Base-by-base conservation (phyloP, 2,888 invertebrate species). In the Plusia festucae region DNA sequence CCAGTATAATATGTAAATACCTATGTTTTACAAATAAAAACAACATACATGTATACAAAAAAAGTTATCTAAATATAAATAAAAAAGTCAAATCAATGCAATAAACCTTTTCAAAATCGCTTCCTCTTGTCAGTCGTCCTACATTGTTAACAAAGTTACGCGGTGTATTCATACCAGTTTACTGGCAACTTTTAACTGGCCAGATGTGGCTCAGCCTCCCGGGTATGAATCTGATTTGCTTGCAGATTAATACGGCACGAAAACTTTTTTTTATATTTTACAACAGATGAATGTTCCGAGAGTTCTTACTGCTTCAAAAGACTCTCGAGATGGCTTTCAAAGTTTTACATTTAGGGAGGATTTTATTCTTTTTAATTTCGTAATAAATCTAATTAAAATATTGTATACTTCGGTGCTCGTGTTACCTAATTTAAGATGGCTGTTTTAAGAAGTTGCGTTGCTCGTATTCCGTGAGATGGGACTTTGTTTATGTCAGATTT, bases 101-200 rank as follows among this genome's bases (percentile, higher is more conserved):
- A n/a, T n/a, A n/a, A n/a, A n/a, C n/a, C n/a, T 15, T 40, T 20
- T 20, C 18, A 20, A 8, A 3, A 9, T 52, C 80, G 77, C 81
- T 59, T 2, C 32, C 70, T 67, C 81, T 65, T 52, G 0, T 81
- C 22, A 60, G 81, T 80, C 78, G 61, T 2, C 56, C 73, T 80
- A 63, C 73, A 72, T 80, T 87, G 88, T 88, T 89, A 90, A 88
- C 91, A 89, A 93, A 93, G 91, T 92, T 91, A 84, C 85, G 87
- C 85, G 89, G 91, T 90, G 90, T 91, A 92, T 92, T 91, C 92
- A 90, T 92, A 87, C 88, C 90, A 89, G 90, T 91, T 88, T 87
- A 89, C 90, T 88, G 83, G 86, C 88, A 94, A 93, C 92, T 94
- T 93, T 93, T 93, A 93, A 93, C 93, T 92, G 93, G 90, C 93